A percentile compares a stretch with the other conserved stretches of the same genome.
Conservation (phyloP, 2,797 vertebrate genomes). For the Clarias platycephalus region DNA sequence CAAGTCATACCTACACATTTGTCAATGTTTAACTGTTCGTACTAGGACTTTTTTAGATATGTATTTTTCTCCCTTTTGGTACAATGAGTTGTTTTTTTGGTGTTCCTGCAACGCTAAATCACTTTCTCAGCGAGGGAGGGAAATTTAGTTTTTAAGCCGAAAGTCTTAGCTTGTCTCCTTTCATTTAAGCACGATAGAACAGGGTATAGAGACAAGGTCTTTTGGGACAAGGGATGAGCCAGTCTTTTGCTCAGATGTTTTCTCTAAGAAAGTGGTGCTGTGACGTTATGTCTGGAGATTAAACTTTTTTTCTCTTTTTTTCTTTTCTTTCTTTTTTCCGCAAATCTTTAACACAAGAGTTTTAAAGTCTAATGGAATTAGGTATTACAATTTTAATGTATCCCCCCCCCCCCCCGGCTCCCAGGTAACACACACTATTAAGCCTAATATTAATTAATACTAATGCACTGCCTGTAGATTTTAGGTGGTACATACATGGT, state of each 20-base stretch:
- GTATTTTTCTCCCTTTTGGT: constrained; percentile 16
- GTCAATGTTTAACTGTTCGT: constrained; percentile 55
- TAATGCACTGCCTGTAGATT: constrained; percentile 25
- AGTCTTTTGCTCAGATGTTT: constrained; percentile 59
- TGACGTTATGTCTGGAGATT: constrained; percentile 68
- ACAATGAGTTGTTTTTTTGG: constrained; percentile 18
- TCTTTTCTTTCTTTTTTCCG: neutral
- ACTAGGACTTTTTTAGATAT: neutral
- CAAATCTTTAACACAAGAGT: constrained; percentile 52
- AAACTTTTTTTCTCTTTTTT: too few species aligned
- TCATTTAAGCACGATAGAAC: constrained; percentile 25
- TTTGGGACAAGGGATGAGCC: constrained; percentile 54
- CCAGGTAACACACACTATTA: neutral
- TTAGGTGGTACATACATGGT: constrained; percentile 39
- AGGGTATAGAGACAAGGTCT: neutral
- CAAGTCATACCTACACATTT: constrained; percentile 65
- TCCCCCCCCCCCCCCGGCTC: too few species aligned
- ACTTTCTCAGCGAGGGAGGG: neutral
- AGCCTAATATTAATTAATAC: neutral
- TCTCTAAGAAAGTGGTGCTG: constrained; percentile 61
- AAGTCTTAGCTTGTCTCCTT: constrained; percentile 12
- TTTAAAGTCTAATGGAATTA: neutral
- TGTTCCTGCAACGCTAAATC: constrained; percentile 7
- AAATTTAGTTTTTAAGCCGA: constrained; percentile 25
- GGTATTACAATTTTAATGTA: neutral